Evolutionary conservation across 2,888 invertebrate genomes (phyloP), one percentile per base, ranked within the genome.

Genomic region (Plemyria rubiginata): DNA sequence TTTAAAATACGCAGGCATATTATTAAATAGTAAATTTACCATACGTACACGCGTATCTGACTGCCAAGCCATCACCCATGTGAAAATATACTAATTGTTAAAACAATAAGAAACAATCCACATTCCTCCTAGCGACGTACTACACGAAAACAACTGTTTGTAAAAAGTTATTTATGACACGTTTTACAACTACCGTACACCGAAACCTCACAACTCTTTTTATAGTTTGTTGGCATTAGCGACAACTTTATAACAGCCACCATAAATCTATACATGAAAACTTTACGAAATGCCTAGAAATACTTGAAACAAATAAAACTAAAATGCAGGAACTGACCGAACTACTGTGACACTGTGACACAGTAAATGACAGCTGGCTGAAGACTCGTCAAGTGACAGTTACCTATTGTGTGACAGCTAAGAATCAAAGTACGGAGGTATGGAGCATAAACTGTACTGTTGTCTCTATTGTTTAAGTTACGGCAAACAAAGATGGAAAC

Each of bases 11-110:
- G 52, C 4, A 50, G 51, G 60, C 56, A 68, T 56, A 66, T 69
- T 32, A 41, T 22, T 66, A 41, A 68, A 61, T 58, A 57, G 45
- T 49, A 48, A 63, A 62, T 59, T 66, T 67, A 65, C 36, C 54
- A 54, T 69, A 87, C 92, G 88, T 86, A 92, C 92, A 89, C 90
- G 92, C 82, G 90, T 88, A 86, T 92, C 92, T 87, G 89, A 87
- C 86, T 92, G 92, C 92, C 92, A 92, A 92, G 92, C 92, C 92
- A 92, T 92, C 87, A 92, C 92, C 92, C 92, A 92, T 92, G 88
- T 87, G 91, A 87, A 87, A 83, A 82, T 85, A 80, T 81, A 90
- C 91, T 88, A 87, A 82, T 87, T 87, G 52, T 82, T 79, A 80
- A 80, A 84, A 84, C 81, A 89, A 86, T 83, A 75, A 78, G 79